Conservation (phyloP, 2,888 invertebrate species). For the Sthenelais limicola region DNA sequence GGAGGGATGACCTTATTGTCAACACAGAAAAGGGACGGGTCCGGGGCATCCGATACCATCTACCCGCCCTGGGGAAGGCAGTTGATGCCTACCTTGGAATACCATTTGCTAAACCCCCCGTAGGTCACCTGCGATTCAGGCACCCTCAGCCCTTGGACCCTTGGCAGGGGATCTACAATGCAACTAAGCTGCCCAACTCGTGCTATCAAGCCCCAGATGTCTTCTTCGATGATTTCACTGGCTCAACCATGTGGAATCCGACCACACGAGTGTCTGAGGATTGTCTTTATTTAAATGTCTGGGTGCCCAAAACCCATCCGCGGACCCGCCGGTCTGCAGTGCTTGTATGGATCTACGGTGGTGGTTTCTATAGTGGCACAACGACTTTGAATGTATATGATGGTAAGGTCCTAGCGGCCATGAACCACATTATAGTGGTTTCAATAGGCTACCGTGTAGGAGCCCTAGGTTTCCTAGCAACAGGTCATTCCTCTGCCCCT, state of each 20-base stretch:
- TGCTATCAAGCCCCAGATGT: constrained; percentile 53
- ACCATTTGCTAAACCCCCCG: constrained; percentile 76
- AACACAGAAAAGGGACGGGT: constrained; percentile 50
- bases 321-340: constrained; percentile 79
- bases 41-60: constrained; percentile 49
- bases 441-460: constrained; percentile 96
- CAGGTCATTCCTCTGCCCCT: constrained; percentile 78
- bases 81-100: constrained; percentile 69
- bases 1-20: constrained; percentile 49
- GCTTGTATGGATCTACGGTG: constrained; percentile 88
- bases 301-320: constrained; percentile 78
- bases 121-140: constrained; percentile 74
- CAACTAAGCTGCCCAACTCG: constrained; percentile 69
- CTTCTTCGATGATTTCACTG: constrained; percentile 49
- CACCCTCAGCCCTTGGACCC: constrained; percentile 64
- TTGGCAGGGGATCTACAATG: constrained; percentile 80
- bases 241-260: constrained; percentile 92
- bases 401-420: constrained; percentile 88
- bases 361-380: constrained; percentile 85
- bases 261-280: constrained; percentile 94
- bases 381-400: constrained; percentile 96
- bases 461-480: constrained; percentile 80
- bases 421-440: constrained; percentile 91
- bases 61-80: constrained; percentile 45
- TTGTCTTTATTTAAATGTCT: constrained; percentile 95